Evolutionary conservation across 2,797 vertebrate species (phyloP), one percentile per base, ranked within the genome.

Genomic region (Chrosomus eos): DNA sequence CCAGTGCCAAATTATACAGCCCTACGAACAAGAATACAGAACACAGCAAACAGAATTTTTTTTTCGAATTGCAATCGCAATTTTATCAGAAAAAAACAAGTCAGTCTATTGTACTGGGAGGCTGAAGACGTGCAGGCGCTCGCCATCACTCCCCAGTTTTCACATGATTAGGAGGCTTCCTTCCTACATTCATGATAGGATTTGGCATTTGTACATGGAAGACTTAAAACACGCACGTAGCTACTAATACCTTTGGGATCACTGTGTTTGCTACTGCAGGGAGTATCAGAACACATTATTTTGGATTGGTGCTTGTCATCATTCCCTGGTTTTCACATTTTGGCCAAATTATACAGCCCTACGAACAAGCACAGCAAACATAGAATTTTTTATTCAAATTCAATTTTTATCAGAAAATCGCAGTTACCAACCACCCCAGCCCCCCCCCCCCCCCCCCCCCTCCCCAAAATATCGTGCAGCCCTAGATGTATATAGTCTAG

Each of bases 81-180:
- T 43, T 38, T 13, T 23, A 45, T 36, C 19, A 23, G 33, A 23
- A 26, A 71, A 71, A 43, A 85, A 87, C 82, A 85, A 87, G 73
- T 76, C 83, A 77, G 70, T 18, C 75, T 60, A 81, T 88, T 89
- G 88, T 87, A 76, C 84, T 82, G 43, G 5, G 28, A 73, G 70
- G 66, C 55, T 64, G 82, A 87, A 84, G 78, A 85, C 83, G 33
- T 87, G 86, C 79, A 60, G 51, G 18, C 43, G 26, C 71, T 43
- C 51, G 7, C 33, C 53, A 82, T 40, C 66, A 38, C 38, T 70
- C 83, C 72, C 43, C 18, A 14, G 13, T 81, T 85, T 70, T 43
- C 72, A 76, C 77, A 60, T 80, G 73, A 70, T 60, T 76, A 76
- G 45, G 64, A 53, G 60, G 23, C 62, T 81, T 84, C 82, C n/a